Conservation (phyloP, 2,113 vertebrate genomes). For the Camelus bactrianus region DNA sequence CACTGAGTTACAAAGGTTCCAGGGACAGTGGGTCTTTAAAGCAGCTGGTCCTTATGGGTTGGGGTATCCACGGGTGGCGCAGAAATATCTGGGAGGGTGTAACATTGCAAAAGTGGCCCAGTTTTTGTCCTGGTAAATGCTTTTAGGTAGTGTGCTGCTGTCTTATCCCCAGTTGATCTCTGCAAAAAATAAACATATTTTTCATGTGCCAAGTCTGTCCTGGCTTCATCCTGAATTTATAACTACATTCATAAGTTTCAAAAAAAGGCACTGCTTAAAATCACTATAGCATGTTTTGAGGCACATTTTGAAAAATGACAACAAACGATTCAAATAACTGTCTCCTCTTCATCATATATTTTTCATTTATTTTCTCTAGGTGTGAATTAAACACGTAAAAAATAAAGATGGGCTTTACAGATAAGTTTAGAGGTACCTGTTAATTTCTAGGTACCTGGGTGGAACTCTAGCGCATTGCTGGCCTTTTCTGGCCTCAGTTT, state of each 20-base stretch:
- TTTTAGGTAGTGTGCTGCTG: background rate
- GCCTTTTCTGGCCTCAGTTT: background rate
- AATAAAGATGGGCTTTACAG: background rate
- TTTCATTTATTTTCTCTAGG: background rate
- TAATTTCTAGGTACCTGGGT: background rate
- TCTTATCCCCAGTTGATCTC: background rate
- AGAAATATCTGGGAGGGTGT: background rate
- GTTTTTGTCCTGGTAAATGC: background rate
- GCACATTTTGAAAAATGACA: background rate
- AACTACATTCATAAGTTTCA: background rate
- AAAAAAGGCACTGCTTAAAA: background rate
- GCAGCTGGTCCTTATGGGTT: background rate
- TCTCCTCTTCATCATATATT: background rate
- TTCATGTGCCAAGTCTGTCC: background rate
- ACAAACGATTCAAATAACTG: background rate
- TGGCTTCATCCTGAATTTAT: constrained; percentile 3
- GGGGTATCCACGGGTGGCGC: background rate
- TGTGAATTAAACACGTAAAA: background rate
- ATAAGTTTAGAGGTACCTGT: background rate
- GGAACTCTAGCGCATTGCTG: background rate
- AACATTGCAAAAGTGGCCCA: background rate
- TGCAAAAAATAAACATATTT: background rate
- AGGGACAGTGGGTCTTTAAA: background rate
- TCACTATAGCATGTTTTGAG: background rate
- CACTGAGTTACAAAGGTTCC: background rate